Evolutionary conservation across 1,140 invertebrate genomes (phyloP), one percentile per base, ranked within the genome.

Genomic region (Drosophila quadrilineata): DNA sequence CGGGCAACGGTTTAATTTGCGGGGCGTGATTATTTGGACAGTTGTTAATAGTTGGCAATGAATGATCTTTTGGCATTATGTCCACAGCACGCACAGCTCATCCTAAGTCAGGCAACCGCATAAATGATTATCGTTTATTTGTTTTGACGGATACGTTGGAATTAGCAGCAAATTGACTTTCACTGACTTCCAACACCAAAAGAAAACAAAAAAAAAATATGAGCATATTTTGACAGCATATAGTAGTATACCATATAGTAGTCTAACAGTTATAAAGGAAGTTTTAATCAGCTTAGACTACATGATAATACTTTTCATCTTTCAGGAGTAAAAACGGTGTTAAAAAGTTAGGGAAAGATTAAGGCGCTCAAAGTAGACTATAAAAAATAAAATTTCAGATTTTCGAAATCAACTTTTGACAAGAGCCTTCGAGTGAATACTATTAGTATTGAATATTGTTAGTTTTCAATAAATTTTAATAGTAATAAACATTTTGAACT

Each of bases 1-100:
- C n/a, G n/a, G 38, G 26, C 38, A 16, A 35, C 46, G 52, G 74
- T 59, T 77, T 75, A 75, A 82, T 75, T 65, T 71, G 63, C 58
- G 73, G 77, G 77, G 69, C 77, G 64, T 82, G 73, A 71, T 64
- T 65, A 82, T 82, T 77, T 67, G 41, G 60, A 85, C 79, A 84
- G 79, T 85, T 85, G 79, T 75, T 71, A 71, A 79, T 85, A 79
- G 60, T 82, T 71, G 36, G 35, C 17, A 33, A 14, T 68, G 59
- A 75, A 68, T 24, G 21, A 26, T 10, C 46, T 41, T 35, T 36
- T 58, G 26, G 8, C 41, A 10, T 9, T 8, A 1, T 5, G 8
- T 10, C 24, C 24, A 9, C 9, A 28, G 31, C 54, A 58, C 54
- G 54, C 54, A 49, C 41, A 38, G 6, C 26, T 50, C 57, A 53